These are phyloP conservation scores for Clitarchus hookeri DNA, from an alignment of 2,888 invertebrate species.

Conservation along the genomic window DNA sequence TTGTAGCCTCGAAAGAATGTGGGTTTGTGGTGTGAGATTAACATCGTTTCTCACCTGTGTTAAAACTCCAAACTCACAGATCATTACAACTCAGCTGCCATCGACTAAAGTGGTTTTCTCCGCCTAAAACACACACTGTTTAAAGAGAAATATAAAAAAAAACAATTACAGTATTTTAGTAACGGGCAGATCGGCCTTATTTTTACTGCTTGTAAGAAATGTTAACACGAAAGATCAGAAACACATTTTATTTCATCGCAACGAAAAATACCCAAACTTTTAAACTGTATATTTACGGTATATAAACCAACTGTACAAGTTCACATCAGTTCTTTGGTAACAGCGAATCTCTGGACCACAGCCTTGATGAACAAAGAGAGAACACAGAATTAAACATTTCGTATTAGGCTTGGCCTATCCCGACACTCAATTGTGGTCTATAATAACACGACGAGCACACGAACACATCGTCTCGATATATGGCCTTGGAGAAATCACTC, in stretches of 20 bases:
- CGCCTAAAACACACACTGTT: too few species aligned
- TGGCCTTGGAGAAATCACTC: neutral
- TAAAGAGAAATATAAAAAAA: too few species aligned
- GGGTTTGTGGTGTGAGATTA: too few species aligned
- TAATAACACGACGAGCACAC: neutral
- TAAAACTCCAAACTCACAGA: too few species aligned
- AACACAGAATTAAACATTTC: neutral
- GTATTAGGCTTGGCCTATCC: too few species aligned
- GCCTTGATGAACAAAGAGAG: neutral
- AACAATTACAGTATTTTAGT: too few species aligned
- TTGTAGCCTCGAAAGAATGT: too few species aligned
- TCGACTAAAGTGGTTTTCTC: too few species aligned
- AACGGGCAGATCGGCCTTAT: too few species aligned
- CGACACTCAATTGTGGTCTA: too few species aligned
- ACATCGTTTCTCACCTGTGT: too few species aligned
- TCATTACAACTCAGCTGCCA: too few species aligned
- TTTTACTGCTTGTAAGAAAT: neutral
- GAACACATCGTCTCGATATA: neutral
- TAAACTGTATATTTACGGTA: neutral
- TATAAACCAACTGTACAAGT: neutral
- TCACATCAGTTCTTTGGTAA: neutral
- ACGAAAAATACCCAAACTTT: neutral
- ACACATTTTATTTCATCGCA: neutral
- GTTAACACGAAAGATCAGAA: neutral
- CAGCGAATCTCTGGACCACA: neutral